Evolutionary conservation across 2,113 vertebrate genomes (phyloP).

Genomic region (Pangasianodon gigas): DNA sequence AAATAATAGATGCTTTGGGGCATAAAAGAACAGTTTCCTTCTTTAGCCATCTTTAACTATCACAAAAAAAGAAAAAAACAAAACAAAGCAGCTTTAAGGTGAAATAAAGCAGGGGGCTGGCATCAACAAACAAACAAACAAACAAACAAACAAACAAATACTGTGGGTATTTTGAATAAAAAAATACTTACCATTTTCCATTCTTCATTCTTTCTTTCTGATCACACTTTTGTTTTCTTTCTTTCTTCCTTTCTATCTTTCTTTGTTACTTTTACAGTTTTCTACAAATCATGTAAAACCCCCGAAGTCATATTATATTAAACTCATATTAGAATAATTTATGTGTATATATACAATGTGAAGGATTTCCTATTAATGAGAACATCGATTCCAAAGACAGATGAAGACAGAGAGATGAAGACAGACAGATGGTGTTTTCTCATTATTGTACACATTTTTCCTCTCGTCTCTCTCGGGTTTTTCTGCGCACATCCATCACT

Average conservation of each 20-base stretch:
- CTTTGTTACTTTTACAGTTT: background rate
- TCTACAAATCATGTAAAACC: background rate
- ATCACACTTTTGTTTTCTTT: background rate
- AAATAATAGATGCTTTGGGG: background rate
- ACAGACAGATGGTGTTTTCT: constrained; percentile 27
- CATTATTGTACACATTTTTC: constrained; percentile 26
- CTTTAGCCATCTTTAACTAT: too few species aligned
- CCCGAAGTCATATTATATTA: background rate
- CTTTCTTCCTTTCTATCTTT: background rate
- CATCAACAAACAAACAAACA: too few species aligned
- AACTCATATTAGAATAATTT: background rate
- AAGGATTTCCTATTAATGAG: background rate
- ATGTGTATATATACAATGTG: background rate
- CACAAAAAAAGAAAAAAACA: too few species aligned
- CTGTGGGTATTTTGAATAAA: too few species aligned
- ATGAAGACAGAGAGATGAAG: background rate
- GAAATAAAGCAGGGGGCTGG: too few species aligned
- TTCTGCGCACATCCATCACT: constrained; percentile 14
- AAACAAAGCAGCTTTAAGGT: too few species aligned
- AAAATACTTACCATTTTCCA: too few species aligned
- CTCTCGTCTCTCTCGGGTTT: background rate
- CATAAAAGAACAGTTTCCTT: too few species aligned
- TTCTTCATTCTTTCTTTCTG: too few species aligned
- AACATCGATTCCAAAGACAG: background rate
- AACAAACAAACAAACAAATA: too few species aligned